Conservation (phyloP, 2,888 invertebrate species). For the Tiliacea citrago region DNA sequence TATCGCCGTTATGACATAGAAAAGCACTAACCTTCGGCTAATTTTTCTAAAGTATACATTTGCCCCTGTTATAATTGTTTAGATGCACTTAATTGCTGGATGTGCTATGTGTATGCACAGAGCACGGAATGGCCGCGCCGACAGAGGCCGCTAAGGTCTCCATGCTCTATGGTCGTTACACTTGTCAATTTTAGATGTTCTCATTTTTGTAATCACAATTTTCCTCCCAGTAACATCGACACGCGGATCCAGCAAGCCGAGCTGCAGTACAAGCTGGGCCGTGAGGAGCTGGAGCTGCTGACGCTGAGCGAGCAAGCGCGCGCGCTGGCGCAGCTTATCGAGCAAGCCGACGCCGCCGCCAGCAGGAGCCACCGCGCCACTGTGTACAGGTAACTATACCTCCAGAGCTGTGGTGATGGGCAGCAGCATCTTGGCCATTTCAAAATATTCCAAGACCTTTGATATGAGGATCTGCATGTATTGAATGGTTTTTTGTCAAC, state of each 20-base stretch:
- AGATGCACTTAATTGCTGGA: background rate
- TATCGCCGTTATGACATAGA: background rate
- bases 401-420: background rate
- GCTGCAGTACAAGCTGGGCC: slow-evolving; percentile 96
- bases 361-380: slow-evolving; percentile 88
- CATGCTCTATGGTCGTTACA: background rate
- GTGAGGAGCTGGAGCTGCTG: slow-evolving; percentile 96
- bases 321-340: slow-evolving; percentile 94
- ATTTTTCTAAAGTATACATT: background rate
- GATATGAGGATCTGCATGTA: background rate
- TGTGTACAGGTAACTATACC: slow-evolving; percentile 89
- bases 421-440: background rate
- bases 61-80: background rate
- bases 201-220: background rate
- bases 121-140: background rate
- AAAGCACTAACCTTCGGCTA: background rate
- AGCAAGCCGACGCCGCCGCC: slow-evolving; percentile 91
- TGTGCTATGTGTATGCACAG: background rate
- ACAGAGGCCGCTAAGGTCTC: background rate
- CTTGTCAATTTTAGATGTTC: background rate
- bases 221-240: slow-evolving; percentile 94
- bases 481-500: background rate
- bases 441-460: background rate
- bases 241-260: slow-evolving; percentile 97
- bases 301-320: slow-evolving; percentile 96